phyloP scores from a whole-genome alignment of 2,797 vertebrate genomes.

The Cryptoprocta ferox region DNA sequence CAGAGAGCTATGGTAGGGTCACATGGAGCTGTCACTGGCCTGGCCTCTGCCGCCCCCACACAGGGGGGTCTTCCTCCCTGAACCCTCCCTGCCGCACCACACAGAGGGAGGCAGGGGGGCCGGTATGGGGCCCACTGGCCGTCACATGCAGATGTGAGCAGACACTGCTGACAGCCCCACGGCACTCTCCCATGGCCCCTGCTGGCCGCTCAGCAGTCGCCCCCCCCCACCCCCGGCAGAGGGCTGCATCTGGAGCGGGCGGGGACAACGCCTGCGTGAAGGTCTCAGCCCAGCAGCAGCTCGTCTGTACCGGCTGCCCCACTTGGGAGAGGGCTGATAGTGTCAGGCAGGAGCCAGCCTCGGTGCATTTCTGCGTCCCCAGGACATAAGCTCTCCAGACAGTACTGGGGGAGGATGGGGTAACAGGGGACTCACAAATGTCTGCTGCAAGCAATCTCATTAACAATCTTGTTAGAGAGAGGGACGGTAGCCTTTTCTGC shows the following conservation, averaged over 20 bases:
- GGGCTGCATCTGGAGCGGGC: fast-evolving
- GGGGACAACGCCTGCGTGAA: not conserved
- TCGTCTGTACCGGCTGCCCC: no score
- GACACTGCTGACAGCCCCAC: not conserved
- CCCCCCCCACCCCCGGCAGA: not conserved
- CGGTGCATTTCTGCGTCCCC: not conserved
- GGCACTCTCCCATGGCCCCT: not conserved
- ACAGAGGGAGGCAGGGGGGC: not conserved
- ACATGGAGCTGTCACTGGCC: not conserved
- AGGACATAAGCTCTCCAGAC: not conserved
- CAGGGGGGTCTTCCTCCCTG: not conserved
- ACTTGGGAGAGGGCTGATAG: not conserved
- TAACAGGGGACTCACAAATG: not conserved
- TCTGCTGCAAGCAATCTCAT: not conserved
- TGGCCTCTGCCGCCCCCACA: not conserved
- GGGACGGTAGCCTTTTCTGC: not conserved
- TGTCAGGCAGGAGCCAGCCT: not conserved
- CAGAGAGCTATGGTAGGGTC: not conserved
- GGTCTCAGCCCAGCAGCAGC: not conserved
- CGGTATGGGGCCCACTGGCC: not conserved
- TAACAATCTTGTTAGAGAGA: not conserved
- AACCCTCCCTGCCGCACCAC: not conserved
- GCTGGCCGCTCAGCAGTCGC: no score
- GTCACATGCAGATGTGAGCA: not conserved
- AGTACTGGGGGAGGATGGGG: not conserved